Conservation (phyloP, 2,113 vertebrate species). For the Patagioenas fasciata region DNA sequence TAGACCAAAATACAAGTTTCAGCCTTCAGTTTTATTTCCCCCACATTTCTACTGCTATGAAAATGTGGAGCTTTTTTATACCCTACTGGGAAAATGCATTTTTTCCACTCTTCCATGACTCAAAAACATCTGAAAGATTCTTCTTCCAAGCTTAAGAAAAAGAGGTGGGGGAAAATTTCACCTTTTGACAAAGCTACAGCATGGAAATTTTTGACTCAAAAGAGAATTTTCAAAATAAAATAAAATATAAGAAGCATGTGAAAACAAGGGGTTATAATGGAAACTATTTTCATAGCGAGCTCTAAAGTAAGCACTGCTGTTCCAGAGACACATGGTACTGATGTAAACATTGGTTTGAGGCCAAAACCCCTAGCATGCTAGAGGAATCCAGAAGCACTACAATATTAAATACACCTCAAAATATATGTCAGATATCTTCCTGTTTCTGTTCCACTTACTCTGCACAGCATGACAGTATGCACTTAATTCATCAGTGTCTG, state of each 20-base stretch:
- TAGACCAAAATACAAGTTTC: background rate
- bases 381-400: conserved; percentile 45
- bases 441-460: conserved; percentile 27
- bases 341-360: conserved; percentile 54
- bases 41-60: background rate
- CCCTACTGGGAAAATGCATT: conserved; percentile 21
- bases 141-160: conserved; percentile 10
- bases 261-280: conserved; percentile 57
- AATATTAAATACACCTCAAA: conserved; percentile 56
- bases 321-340: conserved; percentile 57
- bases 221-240: conserved; percentile 55
- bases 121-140: conserved; percentile 36
- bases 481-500: background rate
- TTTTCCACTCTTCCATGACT: conserved; percentile 45
- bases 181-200: conserved; percentile 43
- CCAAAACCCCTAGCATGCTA: conserved; percentile 43
- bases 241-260: conserved; percentile 34
- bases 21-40: background rate
- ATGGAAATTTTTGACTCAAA: conserved; percentile 56
- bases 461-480: background rate
- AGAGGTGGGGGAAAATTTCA: background rate
- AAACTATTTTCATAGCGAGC: conserved; percentile 58
- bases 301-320: conserved; percentile 56
- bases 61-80: background rate
- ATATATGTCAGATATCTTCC: conserved; percentile 44